A percentile compares a stretch with the other conserved stretches of the same genome.
phyloP scores from a whole-genome alignment of 1,140 invertebrate genomes.

The Acromyrmex echinatior region DNA sequence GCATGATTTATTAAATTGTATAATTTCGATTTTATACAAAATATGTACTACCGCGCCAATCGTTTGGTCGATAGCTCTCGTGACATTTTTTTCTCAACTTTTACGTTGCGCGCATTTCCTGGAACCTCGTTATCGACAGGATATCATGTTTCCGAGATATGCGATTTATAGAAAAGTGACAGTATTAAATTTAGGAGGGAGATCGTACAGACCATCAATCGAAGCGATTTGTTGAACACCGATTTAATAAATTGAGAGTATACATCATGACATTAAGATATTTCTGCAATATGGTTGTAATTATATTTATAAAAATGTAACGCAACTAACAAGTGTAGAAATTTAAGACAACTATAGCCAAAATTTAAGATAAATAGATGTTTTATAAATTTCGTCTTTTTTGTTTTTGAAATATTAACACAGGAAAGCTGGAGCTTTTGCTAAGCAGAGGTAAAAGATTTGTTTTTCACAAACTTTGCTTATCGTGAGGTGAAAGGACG shows the following conservation, averaged over 20 bases:
- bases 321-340: neutral
- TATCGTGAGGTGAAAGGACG: conserved; percentile 40
- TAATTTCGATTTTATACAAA: conserved; percentile 27
- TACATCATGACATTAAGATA: neutral
- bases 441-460: neutral
- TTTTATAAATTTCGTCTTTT: neutral
- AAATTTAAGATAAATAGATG: neutral
- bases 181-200: conserved; percentile 37
- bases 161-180: conserved; percentile 44
- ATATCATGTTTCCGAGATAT: conserved; percentile 41
- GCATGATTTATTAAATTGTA: neutral
- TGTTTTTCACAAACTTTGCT: conserved; percentile 5
- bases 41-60: conserved; percentile 27
- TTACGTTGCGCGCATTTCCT: conserved; percentile 47
- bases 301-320: neutral
- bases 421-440: neutral
- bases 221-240: conserved; percentile 38
- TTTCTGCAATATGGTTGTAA: neutral
- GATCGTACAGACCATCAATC: conserved; percentile 5
- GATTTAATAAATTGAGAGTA: conserved; percentile 18
- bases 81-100: conserved; percentile 37
- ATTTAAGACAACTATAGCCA: neutral
- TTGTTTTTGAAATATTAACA: conserved; percentile 5
- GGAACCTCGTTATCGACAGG: conserved; percentile 52
- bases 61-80: conserved; percentile 1